Conservation (phyloP, 2,113 vertebrate genomes). For the Pomatorhinus ruficollis region DNA sequence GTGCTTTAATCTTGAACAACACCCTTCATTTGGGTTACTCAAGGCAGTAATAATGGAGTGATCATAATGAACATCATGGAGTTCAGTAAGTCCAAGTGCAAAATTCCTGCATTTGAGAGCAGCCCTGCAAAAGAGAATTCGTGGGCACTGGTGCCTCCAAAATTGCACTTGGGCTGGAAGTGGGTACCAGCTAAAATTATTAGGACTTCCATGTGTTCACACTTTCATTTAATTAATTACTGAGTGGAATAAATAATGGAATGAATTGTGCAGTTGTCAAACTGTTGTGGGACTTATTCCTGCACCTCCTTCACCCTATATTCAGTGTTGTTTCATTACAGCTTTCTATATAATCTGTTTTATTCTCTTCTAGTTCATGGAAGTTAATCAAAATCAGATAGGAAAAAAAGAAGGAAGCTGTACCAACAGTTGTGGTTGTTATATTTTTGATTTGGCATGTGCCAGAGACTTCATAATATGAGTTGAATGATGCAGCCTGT, state of each 20-base stretch:
- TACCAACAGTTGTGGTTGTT: background rate
- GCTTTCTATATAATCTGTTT: background rate
- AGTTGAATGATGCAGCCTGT: background rate
- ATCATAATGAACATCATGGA: background rate
- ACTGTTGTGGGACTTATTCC: background rate
- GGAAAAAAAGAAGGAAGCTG: background rate
- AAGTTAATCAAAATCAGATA: background rate
- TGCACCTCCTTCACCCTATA: background rate
- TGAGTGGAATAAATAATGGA: background rate
- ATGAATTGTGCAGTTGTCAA: background rate
- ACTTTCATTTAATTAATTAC: background rate
- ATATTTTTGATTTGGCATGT: background rate
- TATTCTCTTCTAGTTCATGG: background rate
- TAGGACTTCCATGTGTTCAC: background rate
- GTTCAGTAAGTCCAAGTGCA: background rate
- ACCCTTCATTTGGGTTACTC: background rate
- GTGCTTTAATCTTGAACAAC: background rate
- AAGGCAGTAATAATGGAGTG: background rate
- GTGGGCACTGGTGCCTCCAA: background rate
- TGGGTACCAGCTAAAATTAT: background rate
- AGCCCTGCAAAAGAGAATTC: background rate
- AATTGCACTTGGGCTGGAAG: rapidly evolving
- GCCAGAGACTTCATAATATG: background rate
- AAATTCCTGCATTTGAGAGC: background rate
- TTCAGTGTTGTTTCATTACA: background rate